Base-by-base conservation (phyloP, 2,888 invertebrate species). In the Girardia tigrina region DNA sequence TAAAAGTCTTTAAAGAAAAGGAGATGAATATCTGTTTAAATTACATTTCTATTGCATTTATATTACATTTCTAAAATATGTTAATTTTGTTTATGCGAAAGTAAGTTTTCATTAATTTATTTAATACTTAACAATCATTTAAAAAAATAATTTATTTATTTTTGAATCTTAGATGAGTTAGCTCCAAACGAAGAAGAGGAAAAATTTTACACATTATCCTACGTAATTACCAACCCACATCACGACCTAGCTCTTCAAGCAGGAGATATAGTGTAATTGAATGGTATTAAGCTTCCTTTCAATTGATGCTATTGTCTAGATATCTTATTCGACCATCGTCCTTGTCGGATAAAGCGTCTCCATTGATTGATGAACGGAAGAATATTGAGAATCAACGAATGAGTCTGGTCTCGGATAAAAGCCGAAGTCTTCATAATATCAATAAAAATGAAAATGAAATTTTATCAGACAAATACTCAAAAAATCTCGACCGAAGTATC, bases 201-300 rank as follows among this genome's bases (percentile, higher is more conserved):
- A 83, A 94, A 94, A 84, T 87, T 93, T 71, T 92, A 90, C 84
- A 91, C 90, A 81, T 87, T 97, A 14, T 94, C 94, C 14, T 97
- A 94, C 85, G 95, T 95, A 79, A 94, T 97, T 81, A 94, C 95
- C 83, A 97, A 97, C 84, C 97, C 97, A 0, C 93, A 92, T 84
- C 94, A 94, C 86, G 97, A 97, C 86, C 88, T 94, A 27, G 92
- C 91, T 84, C 87, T 97, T 79, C 92, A 94, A 85, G 91, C 92
- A 83, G 94, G 94, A 75, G 97, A 97, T 85, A 90, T 95, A 77
- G 91, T 97, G 90, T 97, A 16, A 72, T 72, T 14, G 2, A n/a
- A n/a, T n/a, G n/a, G 16, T 36, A 12, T 36, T 36, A n/a, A 36
- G 36, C 16, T 12, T n/a, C n/a, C n/a, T n/a, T n/a, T n/a, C n/a